phyloP scores from a whole-genome alignment of 2,797 vertebrate genomes.

The Mycteria americana region DNA sequence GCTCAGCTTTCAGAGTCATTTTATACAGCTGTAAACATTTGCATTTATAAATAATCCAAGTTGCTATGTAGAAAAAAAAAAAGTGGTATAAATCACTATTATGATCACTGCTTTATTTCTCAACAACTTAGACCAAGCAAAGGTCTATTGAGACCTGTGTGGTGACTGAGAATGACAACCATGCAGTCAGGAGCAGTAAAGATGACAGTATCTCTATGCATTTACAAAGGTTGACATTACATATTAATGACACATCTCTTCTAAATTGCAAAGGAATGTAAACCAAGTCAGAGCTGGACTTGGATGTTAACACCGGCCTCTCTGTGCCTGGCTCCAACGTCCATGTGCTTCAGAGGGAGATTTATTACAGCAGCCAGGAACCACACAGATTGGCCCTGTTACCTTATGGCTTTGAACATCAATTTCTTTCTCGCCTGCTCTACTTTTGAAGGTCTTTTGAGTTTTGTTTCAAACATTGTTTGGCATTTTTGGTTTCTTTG shows the following conservation, averaged over 20 bases:
- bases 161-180: neutral
- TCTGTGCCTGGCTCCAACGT: neutral
- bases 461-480: neutral
- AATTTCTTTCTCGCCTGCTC: neutral
- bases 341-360: neutral
- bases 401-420: neutral
- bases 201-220: neutral
- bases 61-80: neutral
- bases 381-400: neutral
- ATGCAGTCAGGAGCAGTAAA: neutral
- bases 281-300: neutral
- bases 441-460: neutral
- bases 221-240: neutral
- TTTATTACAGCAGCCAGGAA: neutral
- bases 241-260: neutral
- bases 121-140: neutral
- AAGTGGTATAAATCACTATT: neutral
- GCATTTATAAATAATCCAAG: neutral
- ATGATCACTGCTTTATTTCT: neutral
- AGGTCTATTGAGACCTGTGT: neutral
- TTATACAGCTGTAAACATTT: neutral
- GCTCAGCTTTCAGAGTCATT: neutral
- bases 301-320: neutral
- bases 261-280: neutral
- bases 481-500: neutral